These are phyloP conservation scores for Andinoacara biseriatus DNA, from an alignment of 2,113 vertebrate genomes.

Conservation along the genomic window DNA sequence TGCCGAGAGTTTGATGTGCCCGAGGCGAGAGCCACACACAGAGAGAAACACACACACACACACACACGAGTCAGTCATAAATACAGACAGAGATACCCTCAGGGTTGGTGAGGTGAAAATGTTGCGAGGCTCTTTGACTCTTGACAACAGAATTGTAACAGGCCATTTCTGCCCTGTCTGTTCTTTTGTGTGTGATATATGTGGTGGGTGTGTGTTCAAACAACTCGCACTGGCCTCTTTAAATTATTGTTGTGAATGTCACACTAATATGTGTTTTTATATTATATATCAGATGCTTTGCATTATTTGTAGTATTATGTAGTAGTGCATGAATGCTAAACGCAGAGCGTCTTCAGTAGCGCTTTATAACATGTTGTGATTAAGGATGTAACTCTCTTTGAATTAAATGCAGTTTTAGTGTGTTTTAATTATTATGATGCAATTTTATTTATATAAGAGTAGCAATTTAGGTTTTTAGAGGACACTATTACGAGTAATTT, in stretches of 20 bases:
- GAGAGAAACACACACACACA: constrained; percentile 21
- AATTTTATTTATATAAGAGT: neutral
- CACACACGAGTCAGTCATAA: constrained; percentile 15
- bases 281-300: neutral
- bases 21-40: constrained; percentile 28
- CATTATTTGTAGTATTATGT: neutral
- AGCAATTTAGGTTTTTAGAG: too few species aligned
- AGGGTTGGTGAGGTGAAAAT: constrained; percentile 41
- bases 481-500: too few species aligned
- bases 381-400: neutral
- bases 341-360: neutral
- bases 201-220: neutral
- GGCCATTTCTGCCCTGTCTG: neutral
- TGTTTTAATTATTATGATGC: neutral
- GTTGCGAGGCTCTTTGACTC: constrained; percentile 36
- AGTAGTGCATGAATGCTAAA: too few species aligned
- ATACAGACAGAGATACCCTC: constrained; percentile 34
- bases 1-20: constrained; percentile 60
- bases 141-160: constrained; percentile 30
- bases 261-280: neutral
- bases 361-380: neutral
- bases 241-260: neutral
- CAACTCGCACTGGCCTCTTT: neutral
- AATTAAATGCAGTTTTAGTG: neutral
- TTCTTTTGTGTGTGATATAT: neutral